These are phyloP conservation scores for Itoplectis maculator DNA, from an alignment of 2,888 invertebrate species.

Conservation along the genomic window DNA sequence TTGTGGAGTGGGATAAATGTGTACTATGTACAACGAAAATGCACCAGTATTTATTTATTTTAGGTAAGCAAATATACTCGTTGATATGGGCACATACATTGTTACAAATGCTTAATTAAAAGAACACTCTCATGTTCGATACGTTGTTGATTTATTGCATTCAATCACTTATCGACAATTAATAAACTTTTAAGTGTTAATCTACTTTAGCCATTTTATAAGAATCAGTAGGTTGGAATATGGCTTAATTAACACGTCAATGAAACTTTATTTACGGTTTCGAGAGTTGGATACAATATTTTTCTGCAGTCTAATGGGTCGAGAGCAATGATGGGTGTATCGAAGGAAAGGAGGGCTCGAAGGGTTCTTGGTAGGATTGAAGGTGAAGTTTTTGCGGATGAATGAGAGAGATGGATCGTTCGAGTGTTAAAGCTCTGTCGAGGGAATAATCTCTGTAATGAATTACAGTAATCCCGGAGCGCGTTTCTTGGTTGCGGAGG, in stretches of 20 bases:
- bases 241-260: conserved; percentile 24
- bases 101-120: neutral
- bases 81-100: neutral
- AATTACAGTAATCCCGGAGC: conserved; percentile 63
- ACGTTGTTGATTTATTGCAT: neutral
- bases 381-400: conserved; percentile 47
- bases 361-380: conserved; percentile 11
- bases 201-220: conserved; percentile 5
- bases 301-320: conserved; percentile 29
- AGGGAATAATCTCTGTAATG: conserved; percentile 67
- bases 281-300: conserved; percentile 31
- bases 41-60: neutral
- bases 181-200: neutral
- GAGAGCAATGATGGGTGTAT: conserved; percentile 43
- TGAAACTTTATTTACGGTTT: conserved; percentile 34
- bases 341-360: conserved; percentile 20
- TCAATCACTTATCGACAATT: conserved; percentile 25
- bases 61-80: neutral
- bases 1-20: neutral
- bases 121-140: neutral
- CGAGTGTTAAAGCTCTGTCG: conserved; percentile 63
- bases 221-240: conserved; percentile 6
- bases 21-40: neutral
- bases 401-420: conserved; percentile 52
- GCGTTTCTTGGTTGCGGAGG: conserved; percentile 56